Conservation (phyloP, 1,140 invertebrate species). For the Diachasmimorpha longicaudata region DNA sequence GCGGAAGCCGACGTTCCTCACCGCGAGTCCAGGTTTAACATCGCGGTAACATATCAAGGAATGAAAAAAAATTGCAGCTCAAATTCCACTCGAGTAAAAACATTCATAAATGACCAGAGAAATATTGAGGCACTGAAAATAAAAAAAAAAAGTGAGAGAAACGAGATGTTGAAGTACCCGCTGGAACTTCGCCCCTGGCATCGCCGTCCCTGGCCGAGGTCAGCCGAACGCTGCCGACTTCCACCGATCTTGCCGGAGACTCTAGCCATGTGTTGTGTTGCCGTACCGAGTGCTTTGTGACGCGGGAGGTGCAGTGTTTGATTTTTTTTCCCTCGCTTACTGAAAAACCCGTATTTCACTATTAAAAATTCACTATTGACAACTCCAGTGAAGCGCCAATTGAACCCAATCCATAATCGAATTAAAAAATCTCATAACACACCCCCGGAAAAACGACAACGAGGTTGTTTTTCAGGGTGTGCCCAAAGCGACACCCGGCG, state of each 20-base stretch:
- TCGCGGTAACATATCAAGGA: too few relatives aligned
- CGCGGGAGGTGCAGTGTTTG: constrained; percentile 56
- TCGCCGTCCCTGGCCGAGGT: constrained; percentile 45
- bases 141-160: background rate
- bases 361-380: too few relatives aligned
- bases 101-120: too few relatives aligned
- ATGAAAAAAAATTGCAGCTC: too few relatives aligned
- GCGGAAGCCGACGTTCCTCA: background rate
- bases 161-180: background rate
- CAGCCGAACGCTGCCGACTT: constrained; percentile 39
- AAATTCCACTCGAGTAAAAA: background rate
- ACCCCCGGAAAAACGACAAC: constrained; percentile 5
- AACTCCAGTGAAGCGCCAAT: too few relatives aligned
- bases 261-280: constrained; percentile 53
- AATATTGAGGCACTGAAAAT: background rate
- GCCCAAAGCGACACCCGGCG: constrained; percentile 26
- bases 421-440: too few relatives aligned
- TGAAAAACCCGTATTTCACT: background rate
- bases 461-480: constrained; percentile 24
- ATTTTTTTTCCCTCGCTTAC: constrained; percentile 44
- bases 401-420: too few relatives aligned
- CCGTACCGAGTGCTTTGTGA: constrained; percentile 59
- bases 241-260: constrained; percentile 46
- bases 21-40: too few relatives aligned
- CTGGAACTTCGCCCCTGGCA: constrained; percentile 4